A percentile compares a stretch with the other conserved stretches of the same genome.
Conservation (phyloP, 2,888 invertebrate genomes). For the Diarsia mendica region DNA sequence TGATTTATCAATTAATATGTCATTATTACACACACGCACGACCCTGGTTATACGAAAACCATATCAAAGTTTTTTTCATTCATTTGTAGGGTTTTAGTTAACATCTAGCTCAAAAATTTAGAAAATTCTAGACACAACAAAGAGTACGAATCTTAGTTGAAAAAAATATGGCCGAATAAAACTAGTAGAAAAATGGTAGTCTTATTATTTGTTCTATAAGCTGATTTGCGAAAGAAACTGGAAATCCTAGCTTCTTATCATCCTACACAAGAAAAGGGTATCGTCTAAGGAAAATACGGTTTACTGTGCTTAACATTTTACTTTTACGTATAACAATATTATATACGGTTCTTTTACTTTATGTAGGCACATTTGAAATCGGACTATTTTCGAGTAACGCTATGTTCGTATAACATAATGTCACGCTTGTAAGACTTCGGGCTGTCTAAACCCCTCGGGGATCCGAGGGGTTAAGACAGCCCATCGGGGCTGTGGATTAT, state of each 20-base stretch:
- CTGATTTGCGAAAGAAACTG: conserved; percentile 37
- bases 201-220: conserved; percentile 46
- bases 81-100: too few relatives aligned
- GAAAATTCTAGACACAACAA: background rate
- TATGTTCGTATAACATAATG: background rate
- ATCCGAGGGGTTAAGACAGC: too few relatives aligned
- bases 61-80: too few relatives aligned
- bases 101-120: too few relatives aligned
- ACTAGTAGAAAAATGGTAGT: background rate
- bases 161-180: background rate
- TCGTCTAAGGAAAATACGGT: conserved; percentile 33
- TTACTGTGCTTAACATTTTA: conserved; percentile 39
- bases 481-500: too few relatives aligned
- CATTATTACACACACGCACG: background rate
- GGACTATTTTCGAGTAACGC: background rate
- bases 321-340: conserved; percentile 34
- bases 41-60: too few relatives aligned
- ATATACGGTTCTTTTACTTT: conserved; percentile 12
- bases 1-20: background rate
- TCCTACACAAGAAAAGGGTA: conserved; percentile 47
- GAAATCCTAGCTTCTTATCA: conserved; percentile 35
- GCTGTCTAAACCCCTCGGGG: too few relatives aligned
- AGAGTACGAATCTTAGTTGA: background rate
- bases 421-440: too few relatives aligned
- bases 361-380: background rate